Evolutionary conservation across 1,140 invertebrate species (phyloP).

Genomic region (Atopsyche davidsoni): DNA sequence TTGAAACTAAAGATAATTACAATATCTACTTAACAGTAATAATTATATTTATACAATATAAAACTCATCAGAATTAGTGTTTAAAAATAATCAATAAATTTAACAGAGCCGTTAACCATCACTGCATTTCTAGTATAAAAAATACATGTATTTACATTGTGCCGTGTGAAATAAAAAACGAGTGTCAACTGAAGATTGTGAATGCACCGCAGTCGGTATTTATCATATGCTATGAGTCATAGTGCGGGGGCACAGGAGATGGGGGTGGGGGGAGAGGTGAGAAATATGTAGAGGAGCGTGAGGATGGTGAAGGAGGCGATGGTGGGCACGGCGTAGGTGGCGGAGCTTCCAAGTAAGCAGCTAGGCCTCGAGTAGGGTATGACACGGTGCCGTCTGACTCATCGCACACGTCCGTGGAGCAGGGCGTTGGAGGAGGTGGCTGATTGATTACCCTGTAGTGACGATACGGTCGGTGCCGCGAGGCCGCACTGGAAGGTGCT

Average conservation of each 20-base stretch:
- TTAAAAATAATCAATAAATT: too few species aligned
- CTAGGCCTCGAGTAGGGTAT: slow-evolving; percentile 45
- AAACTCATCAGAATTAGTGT: too few species aligned
- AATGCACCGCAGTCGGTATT: too few species aligned
- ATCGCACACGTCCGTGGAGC: slow-evolving; percentile 89
- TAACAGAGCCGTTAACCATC: too few species aligned
- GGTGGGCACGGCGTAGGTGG: slow-evolving; percentile 82
- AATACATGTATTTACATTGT: too few species aligned
- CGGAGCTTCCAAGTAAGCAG: slow-evolving; percentile 63
- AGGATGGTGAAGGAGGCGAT: slow-evolving; percentile 77
- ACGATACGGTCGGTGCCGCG: slow-evolving; percentile 61
- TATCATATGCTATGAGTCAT: slow-evolving; percentile 28
- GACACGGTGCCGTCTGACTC: slow-evolving; percentile 64
- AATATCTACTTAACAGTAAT: too few species aligned
- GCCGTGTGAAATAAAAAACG: too few species aligned
- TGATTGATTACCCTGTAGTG: slow-evolving; percentile 74
- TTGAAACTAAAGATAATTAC: too few species aligned
- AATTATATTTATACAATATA: too few species aligned
- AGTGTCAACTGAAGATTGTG: too few species aligned
- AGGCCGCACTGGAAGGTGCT: slow-evolving; percentile 45
- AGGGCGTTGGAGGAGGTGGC: slow-evolving; percentile 88
- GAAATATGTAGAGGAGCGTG: slow-evolving; percentile 68
- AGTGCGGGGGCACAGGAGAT: slow-evolving; percentile 57
- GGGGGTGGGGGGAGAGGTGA: slow-evolving; percentile 66
- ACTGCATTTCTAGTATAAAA: too few species aligned